phyloP scores from a whole-genome alignment of 2,797 vertebrate genomes.

The Dermochelys coriacea region DNA sequence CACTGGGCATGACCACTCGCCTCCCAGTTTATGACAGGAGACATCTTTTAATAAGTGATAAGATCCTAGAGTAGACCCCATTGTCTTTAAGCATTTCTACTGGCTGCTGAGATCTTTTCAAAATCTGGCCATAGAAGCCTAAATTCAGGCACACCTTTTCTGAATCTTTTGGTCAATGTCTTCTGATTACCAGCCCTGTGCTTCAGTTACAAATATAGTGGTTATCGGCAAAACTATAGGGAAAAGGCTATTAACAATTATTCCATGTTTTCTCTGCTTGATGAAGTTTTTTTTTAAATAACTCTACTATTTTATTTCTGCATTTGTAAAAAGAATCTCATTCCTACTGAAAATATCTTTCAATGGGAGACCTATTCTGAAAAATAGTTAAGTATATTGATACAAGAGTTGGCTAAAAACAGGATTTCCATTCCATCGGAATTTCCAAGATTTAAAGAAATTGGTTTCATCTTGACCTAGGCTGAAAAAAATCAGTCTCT shows the following conservation, averaged over 20 bases:
- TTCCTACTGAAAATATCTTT: background rate
- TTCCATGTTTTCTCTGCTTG: background rate
- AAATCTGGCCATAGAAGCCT: background rate
- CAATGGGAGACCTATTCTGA: background rate
- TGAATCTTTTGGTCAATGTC: background rate
- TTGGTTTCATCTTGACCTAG: background rate
- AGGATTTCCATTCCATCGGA: background rate
- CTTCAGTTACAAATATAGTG: background rate
- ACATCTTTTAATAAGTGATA: background rate
- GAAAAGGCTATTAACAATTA: background rate
- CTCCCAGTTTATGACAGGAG: background rate
- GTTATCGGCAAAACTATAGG: background rate
- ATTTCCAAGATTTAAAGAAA: background rate
- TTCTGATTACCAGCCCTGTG: background rate
- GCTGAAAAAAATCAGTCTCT: background rate
- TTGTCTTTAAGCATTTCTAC: background rate
- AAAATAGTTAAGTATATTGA: background rate
- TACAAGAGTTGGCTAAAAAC: background rate
- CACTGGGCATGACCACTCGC: background rate
- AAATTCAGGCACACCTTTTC: background rate
- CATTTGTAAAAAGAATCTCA: background rate
- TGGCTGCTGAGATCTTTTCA: background rate
- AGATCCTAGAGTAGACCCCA: accelerated
- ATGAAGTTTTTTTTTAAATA: background rate
- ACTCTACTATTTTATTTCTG: background rate